A percentile compares a stretch with the other conserved stretches of the same genome.
These are phyloP conservation scores for Melanotaenia boesemani DNA, from an alignment of 2,797 vertebrate species.

Conservation along the genomic window DNA sequence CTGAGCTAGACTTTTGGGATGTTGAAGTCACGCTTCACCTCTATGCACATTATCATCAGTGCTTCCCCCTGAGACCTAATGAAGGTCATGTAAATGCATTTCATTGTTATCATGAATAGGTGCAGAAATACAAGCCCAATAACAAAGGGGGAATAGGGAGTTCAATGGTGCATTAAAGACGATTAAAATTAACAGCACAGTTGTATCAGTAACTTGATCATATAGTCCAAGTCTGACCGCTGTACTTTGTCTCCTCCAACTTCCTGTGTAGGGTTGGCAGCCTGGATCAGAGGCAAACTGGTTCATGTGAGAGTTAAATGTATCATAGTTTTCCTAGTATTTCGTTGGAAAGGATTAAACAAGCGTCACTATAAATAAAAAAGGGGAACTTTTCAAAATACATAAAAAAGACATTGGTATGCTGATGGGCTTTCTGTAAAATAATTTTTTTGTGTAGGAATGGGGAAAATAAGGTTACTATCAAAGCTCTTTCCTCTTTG, in stretches of 20 bases:
- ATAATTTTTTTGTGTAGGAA: slow-evolving; percentile 60
- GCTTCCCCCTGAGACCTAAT: slow-evolving; percentile 41
- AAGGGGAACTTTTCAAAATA: slow-evolving; percentile 9
- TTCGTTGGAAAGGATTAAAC: slow-evolving; percentile 21
- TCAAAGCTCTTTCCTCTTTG: slow-evolving; percentile 30
- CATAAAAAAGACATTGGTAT: slow-evolving; percentile 42
- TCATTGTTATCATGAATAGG: slow-evolving; percentile 59
- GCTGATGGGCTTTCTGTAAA: slow-evolving; percentile 33
- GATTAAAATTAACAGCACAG: slow-evolving; percentile 60
- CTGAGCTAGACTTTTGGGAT: slow-evolving; percentile 41
- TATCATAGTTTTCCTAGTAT: neutral
- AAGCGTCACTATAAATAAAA: neutral
- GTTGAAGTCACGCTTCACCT: slow-evolving; percentile 46
- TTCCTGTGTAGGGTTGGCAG: slow-evolving; percentile 30
- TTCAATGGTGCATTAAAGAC: slow-evolving; percentile 57
- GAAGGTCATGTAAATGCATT: slow-evolving; percentile 58
- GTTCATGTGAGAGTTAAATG: slow-evolving; percentile 16
- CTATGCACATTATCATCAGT: slow-evolving; percentile 39
- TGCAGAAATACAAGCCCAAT: slow-evolving; percentile 52
- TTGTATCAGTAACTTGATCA: slow-evolving; percentile 58
- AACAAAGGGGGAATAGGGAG: slow-evolving; percentile 48
- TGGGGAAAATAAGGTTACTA: slow-evolving; percentile 69
- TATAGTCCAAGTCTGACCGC: slow-evolving; percentile 27
- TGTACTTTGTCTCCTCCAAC: slow-evolving; percentile 16
- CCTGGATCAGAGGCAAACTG: slow-evolving; percentile 6